Conservation (phyloP, 1,140 invertebrate species). For the Aphelenchoides fujianensis region DNA sequence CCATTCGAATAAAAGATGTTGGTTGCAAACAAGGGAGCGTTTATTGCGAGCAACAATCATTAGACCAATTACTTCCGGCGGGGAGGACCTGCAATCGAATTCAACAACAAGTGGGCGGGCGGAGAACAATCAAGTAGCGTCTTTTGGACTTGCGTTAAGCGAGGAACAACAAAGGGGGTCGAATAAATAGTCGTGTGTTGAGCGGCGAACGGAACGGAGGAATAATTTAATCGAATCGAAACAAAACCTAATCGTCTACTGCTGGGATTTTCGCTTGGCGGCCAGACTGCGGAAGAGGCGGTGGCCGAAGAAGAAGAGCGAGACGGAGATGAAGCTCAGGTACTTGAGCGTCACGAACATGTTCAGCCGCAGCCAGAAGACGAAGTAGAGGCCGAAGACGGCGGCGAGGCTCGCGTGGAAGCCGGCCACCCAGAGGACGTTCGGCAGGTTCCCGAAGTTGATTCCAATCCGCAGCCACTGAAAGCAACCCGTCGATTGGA, state of each 20-base stretch:
- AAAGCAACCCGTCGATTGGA: slow-evolving; percentile 26
- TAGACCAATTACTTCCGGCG: too few species aligned
- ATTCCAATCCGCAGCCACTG: slow-evolving; percentile 82
- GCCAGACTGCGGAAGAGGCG: slow-evolving; percentile 66
- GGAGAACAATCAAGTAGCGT: too few species aligned
- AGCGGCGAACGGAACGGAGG: too few species aligned
- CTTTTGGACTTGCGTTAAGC: background rate
- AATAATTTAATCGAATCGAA: too few species aligned
- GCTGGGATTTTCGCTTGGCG: background rate
- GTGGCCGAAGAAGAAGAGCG: slow-evolving; percentile 89
- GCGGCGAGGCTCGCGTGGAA: slow-evolving; percentile 81
- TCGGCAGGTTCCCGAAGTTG: slow-evolving; percentile 80
- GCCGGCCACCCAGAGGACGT: slow-evolving; percentile 74
- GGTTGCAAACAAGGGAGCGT: background rate
- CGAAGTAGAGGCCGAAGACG: slow-evolving; percentile 79
- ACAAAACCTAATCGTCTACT: too few species aligned
- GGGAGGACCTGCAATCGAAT: too few species aligned
- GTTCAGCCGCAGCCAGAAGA: slow-evolving; percentile 85
- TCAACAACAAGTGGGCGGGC: background rate
- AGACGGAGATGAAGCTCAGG: slow-evolving; percentile 74
- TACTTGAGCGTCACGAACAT: slow-evolving; percentile 95
- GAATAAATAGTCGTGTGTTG: too few species aligned
- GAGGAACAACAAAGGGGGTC: background rate
- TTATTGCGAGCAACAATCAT: background rate
- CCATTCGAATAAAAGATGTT: slow-evolving; percentile 3